Conservation (phyloP, 1,140 invertebrate genomes). For the Drosophila parvula region DNA sequence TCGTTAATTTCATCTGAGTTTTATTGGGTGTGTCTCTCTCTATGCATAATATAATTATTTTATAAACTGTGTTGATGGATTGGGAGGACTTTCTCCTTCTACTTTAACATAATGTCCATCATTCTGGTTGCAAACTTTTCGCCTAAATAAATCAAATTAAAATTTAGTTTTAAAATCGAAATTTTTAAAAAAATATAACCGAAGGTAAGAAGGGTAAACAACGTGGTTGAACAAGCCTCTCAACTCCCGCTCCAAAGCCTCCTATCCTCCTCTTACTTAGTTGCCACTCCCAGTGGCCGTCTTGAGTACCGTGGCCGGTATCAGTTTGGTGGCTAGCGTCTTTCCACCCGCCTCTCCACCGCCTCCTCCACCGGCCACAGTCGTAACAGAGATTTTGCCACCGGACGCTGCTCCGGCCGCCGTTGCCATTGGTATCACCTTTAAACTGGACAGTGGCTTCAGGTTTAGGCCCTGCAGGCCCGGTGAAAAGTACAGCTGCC, state of each 20-base stretch:
- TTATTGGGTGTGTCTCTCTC: slow-evolving; percentile 35
- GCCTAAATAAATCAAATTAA: slow-evolving; percentile 8
- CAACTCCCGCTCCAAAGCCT: slow-evolving; percentile 18
- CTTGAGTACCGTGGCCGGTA: slow-evolving; percentile 62
- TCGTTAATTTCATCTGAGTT: slow-evolving; percentile 51
- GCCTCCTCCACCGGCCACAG: slow-evolving; percentile 17
- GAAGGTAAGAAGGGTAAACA: background rate
- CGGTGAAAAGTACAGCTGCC: slow-evolving; percentile 86
- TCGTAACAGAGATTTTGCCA: slow-evolving; percentile 52
- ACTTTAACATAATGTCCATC: too few species aligned
- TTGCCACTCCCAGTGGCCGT: slow-evolving; percentile 65
- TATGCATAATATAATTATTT: slow-evolving; percentile 26
- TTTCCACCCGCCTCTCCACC: slow-evolving; percentile 25
- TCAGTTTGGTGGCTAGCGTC: slow-evolving; percentile 53
- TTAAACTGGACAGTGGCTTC: slow-evolving; percentile 88
- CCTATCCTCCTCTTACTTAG: slow-evolving; percentile 7
- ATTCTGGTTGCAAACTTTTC: background rate
- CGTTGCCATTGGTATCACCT: slow-evolving; percentile 85
- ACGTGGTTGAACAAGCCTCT: slow-evolving; percentile 52
- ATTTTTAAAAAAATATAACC: slow-evolving; percentile 1
- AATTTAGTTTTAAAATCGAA: slow-evolving; percentile 1
- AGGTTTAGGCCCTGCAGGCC: slow-evolving; percentile 87
- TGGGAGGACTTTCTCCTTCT: background rate
- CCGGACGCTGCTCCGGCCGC: slow-evolving; percentile 20
- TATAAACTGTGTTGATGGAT: slow-evolving; percentile 23